A percentile compares a stretch with the other conserved stretches of the same genome.
These are phyloP conservation scores for Cavia aperea DNA, from an alignment of 2,113 vertebrate species.

Conservation along the genomic window DNA sequence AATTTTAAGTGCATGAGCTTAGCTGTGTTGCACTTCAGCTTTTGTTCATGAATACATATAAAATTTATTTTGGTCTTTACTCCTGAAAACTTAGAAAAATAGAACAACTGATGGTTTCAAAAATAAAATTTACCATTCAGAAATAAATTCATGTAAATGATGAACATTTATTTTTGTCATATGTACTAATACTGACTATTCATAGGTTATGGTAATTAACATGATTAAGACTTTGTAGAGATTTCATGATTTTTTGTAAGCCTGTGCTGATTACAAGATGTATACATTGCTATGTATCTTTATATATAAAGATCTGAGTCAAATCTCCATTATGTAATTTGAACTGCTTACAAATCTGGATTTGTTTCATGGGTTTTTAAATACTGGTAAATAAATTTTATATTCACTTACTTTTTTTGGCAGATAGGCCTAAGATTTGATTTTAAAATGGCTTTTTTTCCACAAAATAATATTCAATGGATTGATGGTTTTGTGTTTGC, in stretches of 20 bases:
- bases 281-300: not conserved
- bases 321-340: slow-evolving; percentile 1
- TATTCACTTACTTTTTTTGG: not conserved
- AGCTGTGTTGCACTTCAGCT: not conserved
- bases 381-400: slow-evolving; percentile 27
- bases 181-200: not conserved
- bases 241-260: not conserved
- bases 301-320: not conserved
- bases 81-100: slow-evolving; percentile 17
- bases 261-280: not conserved
- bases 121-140: not conserved
- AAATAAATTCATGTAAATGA: not conserved
- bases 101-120: not conserved
- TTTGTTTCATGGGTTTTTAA: not conserved
- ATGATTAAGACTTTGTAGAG: not conserved
- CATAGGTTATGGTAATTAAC: not conserved
- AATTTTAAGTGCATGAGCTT: not conserved
- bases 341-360: not conserved
- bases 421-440: not conserved
- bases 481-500: not conserved
- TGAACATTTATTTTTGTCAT: not conserved
- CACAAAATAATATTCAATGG: not conserved
- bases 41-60: not conserved
- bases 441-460: not conserved
- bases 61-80: slow-evolving; percentile 14